These are phyloP conservation scores for Larimichthys crocea DNA, from an alignment of 2,113 vertebrate species.

Conservation along the genomic window DNA sequence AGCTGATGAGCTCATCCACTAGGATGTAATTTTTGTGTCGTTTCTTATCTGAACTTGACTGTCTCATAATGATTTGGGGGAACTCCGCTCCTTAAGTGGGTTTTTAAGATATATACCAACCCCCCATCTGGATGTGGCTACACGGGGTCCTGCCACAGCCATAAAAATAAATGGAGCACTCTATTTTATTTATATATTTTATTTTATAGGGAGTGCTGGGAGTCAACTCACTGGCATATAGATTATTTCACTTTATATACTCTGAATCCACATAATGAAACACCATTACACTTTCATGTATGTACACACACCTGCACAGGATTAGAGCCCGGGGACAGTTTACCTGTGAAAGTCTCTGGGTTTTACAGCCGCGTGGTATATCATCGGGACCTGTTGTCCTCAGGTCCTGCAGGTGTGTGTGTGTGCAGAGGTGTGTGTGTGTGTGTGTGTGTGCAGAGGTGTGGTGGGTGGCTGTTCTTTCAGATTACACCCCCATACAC, in stretches of 20 bases:
- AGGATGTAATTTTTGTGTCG: constrained; percentile 17
- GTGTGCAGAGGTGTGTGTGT: constrained; percentile 25
- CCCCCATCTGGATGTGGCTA: constrained; percentile 53
- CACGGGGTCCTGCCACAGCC: constrained; percentile 44
- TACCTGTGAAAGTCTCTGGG: constrained; percentile 22
- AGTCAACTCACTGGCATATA: constrained; percentile 49
- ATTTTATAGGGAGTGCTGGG: constrained; percentile 43
- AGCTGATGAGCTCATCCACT: constrained; percentile 29
- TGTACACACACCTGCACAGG: constrained; percentile 47
- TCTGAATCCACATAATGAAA: constrained; percentile 64
- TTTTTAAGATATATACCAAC: constrained; percentile 36
- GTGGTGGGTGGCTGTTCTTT: constrained; percentile 41
- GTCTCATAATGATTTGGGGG: constrained; percentile 29
- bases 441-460: constrained; percentile 27
- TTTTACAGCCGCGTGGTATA: constrained; percentile 19
- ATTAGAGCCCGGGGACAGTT: constrained; percentile 50
- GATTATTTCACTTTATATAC: constrained; percentile 62
- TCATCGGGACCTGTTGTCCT: constrained; percentile 15
- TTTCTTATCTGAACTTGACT: constrained; percentile 36
- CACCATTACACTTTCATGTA: constrained; percentile 39
- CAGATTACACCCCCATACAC: constrained; percentile 7
- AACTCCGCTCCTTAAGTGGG: constrained; percentile 18
- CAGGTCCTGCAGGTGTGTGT: constrained; percentile 35
- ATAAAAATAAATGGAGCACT: constrained; percentile 62
- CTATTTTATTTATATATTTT: constrained; percentile 47